Conservation (phyloP, 2,113 vertebrate species). For the Eulemur macaco region DNA sequence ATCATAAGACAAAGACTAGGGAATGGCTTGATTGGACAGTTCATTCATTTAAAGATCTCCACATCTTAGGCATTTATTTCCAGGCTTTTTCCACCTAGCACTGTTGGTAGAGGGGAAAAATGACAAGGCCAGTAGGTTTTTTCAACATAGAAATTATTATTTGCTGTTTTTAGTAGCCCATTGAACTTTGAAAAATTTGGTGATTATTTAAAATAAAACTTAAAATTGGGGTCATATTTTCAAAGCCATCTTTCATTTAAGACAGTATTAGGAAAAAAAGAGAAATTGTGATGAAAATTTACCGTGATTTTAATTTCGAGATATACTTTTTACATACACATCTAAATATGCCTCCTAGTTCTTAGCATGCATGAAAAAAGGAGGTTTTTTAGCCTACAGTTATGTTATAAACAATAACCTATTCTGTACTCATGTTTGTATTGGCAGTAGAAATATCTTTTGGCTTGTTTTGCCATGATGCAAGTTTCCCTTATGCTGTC, state of each 20-base stretch:
- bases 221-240: slow-evolving; percentile 10
- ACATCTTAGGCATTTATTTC: slow-evolving; percentile 26
- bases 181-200: slow-evolving; percentile 6
- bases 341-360: slow-evolving; percentile 6
- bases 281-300: slow-evolving; percentile 30
- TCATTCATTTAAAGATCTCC: background rate
- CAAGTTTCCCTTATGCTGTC: slow-evolving; percentile 3
- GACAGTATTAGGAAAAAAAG: background rate
- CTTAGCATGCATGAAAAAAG: slow-evolving; percentile 3
- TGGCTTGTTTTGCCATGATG: background rate
- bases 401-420: slow-evolving; percentile 9
- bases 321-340: slow-evolving; percentile 18
- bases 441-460: slow-evolving; percentile 18
- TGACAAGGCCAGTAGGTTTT: background rate
- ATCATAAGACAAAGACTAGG: background rate
- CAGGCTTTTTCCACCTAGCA: background rate
- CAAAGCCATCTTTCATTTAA: slow-evolving; percentile 26
- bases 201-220: slow-evolving; percentile 40
- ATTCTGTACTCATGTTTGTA: background rate
- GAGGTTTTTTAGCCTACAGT: slow-evolving; percentile 24
- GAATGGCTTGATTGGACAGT: background rate
- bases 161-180: slow-evolving; percentile 14
- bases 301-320: slow-evolving; percentile 39
- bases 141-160: background rate
- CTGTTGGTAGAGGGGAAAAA: slow-evolving; percentile 27